These are phyloP conservation scores for Siniperca scherzeri DNA, from an alignment of 2,797 vertebrate species.

Conservation along the genomic window DNA sequence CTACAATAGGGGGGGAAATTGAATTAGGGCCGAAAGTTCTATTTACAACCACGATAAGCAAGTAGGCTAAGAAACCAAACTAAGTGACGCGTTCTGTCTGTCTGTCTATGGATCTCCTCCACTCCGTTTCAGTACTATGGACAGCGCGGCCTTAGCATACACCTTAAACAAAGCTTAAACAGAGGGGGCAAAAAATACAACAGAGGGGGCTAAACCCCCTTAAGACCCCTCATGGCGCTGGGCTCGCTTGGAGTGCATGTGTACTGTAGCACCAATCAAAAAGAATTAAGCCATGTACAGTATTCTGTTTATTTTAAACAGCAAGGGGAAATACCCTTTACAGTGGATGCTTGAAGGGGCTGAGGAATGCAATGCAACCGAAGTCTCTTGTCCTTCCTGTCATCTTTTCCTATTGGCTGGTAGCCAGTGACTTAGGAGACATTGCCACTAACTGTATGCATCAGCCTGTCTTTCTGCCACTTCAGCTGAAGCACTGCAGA, in stretches of 20 bases:
- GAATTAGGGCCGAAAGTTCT: no score
- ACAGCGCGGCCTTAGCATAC: no score
- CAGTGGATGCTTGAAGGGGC: slow-evolving; percentile 56
- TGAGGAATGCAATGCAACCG: slow-evolving; percentile 50
- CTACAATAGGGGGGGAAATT: no score
- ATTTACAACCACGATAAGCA: no score
- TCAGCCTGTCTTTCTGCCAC: slow-evolving; percentile 23
- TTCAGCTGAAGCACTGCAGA: slow-evolving; percentile 12
- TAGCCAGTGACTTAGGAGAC: slow-evolving; percentile 58
- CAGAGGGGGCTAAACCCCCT: no score
- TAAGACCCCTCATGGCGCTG: no score
- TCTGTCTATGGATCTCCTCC: no score
- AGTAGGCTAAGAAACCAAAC: no score
- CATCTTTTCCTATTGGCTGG: slow-evolving; percentile 59
- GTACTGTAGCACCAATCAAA: slow-evolving; percentile 15
- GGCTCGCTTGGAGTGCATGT: background rate
- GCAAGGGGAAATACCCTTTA: slow-evolving; percentile 56
- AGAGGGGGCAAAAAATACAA: no score
- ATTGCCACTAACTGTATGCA: slow-evolving; percentile 29
- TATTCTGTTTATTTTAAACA: slow-evolving; percentile 49
- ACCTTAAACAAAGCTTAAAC: no score
- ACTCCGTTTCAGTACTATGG: no score
- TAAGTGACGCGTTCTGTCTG: no score
- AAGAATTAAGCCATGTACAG: slow-evolving; percentile 25
- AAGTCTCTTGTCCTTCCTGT: slow-evolving; percentile 70